Evolutionary conservation across 2,797 vertebrate genomes (phyloP).

Genomic region (Pipistrellus kuhlii): DNA sequence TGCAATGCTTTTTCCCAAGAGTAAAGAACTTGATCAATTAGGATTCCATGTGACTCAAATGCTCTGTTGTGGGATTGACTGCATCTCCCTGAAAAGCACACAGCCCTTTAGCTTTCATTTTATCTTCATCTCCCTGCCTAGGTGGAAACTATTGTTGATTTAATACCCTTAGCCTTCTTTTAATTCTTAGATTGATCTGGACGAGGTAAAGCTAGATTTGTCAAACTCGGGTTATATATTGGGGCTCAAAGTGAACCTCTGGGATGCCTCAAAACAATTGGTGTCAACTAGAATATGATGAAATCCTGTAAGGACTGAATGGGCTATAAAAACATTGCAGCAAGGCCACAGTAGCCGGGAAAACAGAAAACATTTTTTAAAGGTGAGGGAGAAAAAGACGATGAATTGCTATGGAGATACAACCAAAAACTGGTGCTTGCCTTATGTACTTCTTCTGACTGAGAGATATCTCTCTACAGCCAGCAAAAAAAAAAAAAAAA

Average conservation of each 20-base stretch:
- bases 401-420: neutral
- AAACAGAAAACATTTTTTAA: neutral
- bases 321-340: neutral
- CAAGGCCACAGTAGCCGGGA: neutral
- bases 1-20: neutral
- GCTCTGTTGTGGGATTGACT: slow-evolving; percentile 68
- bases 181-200: slow-evolving; percentile 78
- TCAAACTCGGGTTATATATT: slow-evolving; percentile 78
- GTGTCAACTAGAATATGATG: slow-evolving; percentile 60
- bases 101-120: slow-evolving; percentile 75
- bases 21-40: neutral
- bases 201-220: slow-evolving; percentile 74
- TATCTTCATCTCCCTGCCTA: slow-evolving; percentile 74
- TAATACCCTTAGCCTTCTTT: slow-evolving; percentile 74
- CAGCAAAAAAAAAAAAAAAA: neutral
- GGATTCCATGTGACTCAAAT: slow-evolving; percentile 63
- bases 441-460: neutral
- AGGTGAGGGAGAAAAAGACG: neutral
- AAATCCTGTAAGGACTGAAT: slow-evolving; percentile 63
- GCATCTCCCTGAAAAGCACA: slow-evolving; percentile 69
- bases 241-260: slow-evolving; percentile 45
- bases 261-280: slow-evolving; percentile 34
- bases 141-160: slow-evolving; percentile 82
- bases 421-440: neutral
- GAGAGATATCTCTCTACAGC: neutral